These are phyloP conservation scores for Zygothrica quintamaculata DNA, from an alignment of 2,888 invertebrate genomes.

Conservation along the genomic window DNA sequence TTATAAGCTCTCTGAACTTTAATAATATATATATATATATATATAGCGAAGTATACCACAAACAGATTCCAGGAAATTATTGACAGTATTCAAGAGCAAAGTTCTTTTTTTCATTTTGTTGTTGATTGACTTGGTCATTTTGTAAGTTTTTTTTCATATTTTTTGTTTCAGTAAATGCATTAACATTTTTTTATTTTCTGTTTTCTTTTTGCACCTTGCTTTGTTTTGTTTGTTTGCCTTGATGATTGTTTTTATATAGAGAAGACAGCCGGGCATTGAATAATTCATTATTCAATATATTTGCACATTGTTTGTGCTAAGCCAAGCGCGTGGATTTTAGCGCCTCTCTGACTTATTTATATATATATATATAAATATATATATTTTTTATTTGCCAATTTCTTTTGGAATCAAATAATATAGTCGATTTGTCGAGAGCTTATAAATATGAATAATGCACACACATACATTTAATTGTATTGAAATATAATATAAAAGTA, in stretches of 20 bases:
- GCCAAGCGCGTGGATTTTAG: slow-evolving; percentile 24
- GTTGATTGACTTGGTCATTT: slow-evolving; percentile 34
- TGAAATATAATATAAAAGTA: too few species aligned
- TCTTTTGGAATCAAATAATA: slow-evolving; percentile 26
- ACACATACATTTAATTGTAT: too few species aligned
- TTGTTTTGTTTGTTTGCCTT: slow-evolving; percentile 13
- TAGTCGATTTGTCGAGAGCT: slow-evolving; percentile 23
- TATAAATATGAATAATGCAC: slow-evolving; percentile 25
- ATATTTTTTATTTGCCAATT: slow-evolving; percentile 10
- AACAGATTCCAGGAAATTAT: slow-evolving; percentile 36
- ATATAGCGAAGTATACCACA: slow-evolving; percentile 9
- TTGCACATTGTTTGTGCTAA: slow-evolving; percentile 25
- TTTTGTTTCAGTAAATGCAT: slow-evolving; percentile 22
- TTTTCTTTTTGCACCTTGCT: slow-evolving; percentile 9
- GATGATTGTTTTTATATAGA: slow-evolving; percentile 51
- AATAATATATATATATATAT: slow-evolving; percentile 31
- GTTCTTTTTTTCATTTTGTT: slow-evolving; percentile 1
- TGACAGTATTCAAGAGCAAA: slow-evolving; percentile 27
- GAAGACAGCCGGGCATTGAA: slow-evolving; percentile 43
- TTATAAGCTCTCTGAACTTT: slow-evolving; percentile 17
- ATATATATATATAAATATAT: slow-evolving; percentile 8
- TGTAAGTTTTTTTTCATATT: slow-evolving; percentile 23
- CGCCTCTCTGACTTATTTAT: slow-evolving; percentile 23
- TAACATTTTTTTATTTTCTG: slow-evolving; percentile 11
- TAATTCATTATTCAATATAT: slow-evolving; percentile 51